Evolutionary conservation across 2,113 vertebrate genomes (phyloP).

Genomic region (Chlamydotis undulata): DNA sequence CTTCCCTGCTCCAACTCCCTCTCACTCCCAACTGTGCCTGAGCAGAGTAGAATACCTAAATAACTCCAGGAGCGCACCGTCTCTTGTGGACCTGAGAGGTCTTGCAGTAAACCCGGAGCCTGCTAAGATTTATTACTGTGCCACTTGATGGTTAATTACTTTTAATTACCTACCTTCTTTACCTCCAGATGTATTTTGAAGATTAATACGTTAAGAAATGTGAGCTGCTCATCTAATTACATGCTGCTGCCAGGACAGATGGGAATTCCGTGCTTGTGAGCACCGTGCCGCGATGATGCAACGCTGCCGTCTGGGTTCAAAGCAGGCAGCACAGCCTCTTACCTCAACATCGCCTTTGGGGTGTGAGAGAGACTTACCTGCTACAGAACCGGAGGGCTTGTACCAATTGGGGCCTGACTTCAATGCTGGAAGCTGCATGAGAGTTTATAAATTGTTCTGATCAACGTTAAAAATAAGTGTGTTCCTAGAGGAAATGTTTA

Average conservation of each 20-base stretch:
- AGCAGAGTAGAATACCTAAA: neutral
- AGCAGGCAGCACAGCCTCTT: neutral
- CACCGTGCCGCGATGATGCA: fast-evolving
- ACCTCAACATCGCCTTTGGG: neutral
- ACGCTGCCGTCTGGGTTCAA: fast-evolving
- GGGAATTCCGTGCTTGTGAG: neutral
- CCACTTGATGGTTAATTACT: neutral
- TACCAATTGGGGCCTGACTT: neutral
- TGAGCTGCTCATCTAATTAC: neutral
- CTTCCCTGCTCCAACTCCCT: neutral
- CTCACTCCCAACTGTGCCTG: neutral
- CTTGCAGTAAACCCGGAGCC: neutral
- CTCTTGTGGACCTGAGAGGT: neutral
- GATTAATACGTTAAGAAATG: neutral
- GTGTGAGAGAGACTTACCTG: neutral
- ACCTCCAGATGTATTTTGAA: neutral
- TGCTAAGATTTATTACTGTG: neutral
- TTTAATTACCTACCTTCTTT: neutral
- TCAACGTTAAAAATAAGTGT: neutral
- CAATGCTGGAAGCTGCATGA: neutral
- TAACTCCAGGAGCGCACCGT: fast-evolving
- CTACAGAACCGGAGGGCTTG: neutral
- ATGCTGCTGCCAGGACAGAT: neutral
- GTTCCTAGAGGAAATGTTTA: neutral
- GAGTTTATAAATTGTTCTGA: neutral